Evolutionary conservation across 2,888 invertebrate genomes (phyloP).

Genomic region (Epicampocera succincta): DNA sequence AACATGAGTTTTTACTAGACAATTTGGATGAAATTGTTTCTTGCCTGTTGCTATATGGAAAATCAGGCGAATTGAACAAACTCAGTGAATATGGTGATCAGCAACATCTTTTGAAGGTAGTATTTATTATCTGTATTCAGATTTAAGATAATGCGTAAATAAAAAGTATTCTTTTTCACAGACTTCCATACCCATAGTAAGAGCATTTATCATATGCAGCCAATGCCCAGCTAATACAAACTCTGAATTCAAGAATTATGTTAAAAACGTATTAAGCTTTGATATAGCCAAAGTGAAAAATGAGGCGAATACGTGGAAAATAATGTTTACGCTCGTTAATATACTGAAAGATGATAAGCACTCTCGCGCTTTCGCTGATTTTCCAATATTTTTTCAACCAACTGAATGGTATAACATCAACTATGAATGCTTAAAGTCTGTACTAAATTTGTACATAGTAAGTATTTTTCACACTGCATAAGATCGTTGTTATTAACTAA

Average conservation of each 20-base stretch:
- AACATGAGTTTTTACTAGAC: conserved; percentile 69
- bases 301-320: conserved; percentile 61
- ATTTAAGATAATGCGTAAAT: not conserved
- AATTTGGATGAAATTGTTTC: conserved; percentile 72
- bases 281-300: conserved; percentile 55
- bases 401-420: conserved; percentile 73
- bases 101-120: conserved; percentile 71
- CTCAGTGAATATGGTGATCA: conserved; percentile 68
- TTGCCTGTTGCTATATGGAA: conserved; percentile 73
- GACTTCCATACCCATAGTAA: conserved; percentile 70
- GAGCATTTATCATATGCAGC: conserved; percentile 71
- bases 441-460: conserved; percentile 73
- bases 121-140: not conserved
- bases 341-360: conserved; percentile 73
- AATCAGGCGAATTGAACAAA: conserved; percentile 72
- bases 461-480: conserved; percentile 54
- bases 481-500: no score
- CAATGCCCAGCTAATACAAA: conserved; percentile 70
- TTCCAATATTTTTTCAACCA: conserved; percentile 63
- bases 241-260: conserved; percentile 56
- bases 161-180: conserved; percentile 30
- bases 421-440: conserved; percentile 70
- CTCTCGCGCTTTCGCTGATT: conserved; percentile 71
- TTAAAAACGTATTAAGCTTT: conserved; percentile 30
- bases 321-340: conserved; percentile 61